These are phyloP conservation scores for Batillaria attramentaria DNA, from an alignment of 1,140 invertebrate genomes.

Conservation along the genomic window DNA sequence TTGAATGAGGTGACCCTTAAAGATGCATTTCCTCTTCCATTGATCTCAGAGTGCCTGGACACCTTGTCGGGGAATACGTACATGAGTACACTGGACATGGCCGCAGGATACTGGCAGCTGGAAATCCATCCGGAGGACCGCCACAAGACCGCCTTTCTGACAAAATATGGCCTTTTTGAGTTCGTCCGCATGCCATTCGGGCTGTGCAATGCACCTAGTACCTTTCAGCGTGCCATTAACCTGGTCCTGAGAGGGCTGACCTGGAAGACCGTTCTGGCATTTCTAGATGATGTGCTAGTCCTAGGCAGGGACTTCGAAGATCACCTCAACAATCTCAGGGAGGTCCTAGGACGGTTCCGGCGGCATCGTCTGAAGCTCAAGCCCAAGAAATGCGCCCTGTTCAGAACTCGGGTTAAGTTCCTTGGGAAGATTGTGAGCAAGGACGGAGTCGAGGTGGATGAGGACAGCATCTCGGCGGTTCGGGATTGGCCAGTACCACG, in stretches of 20 bases:
- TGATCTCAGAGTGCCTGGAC: conserved; percentile 68
- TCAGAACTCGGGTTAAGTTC: not conserved
- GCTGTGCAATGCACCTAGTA: conserved; percentile 35
- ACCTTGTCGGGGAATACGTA: conserved; percentile 17
- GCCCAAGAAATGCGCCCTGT: conserved; percentile 3
- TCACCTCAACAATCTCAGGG: conserved; percentile 17
- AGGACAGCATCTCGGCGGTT: not conserved
- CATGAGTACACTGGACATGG: conserved; percentile 39
- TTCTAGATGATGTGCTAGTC: conserved; percentile 34
- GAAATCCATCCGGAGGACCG: conserved; percentile 29
- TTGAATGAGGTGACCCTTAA: conserved; percentile 70
- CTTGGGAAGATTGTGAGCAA: not conserved
- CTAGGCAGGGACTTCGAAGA: not conserved
- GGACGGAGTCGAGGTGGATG: not conserved
- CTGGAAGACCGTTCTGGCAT: conserved; percentile 20
- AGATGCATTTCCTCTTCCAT: conserved; percentile 74
- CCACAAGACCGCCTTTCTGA: conserved; percentile 47
- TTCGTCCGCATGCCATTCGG: conserved; percentile 42
- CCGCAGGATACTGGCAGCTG: conserved; percentile 37
- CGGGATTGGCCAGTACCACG: conserved; percentile 17
- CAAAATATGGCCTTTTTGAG: conserved; percentile 43
- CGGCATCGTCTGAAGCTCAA: conserved; percentile 25
- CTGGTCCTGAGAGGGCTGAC: conserved; percentile 16
- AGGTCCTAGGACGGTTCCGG: conserved; percentile 29
- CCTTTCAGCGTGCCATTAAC: conserved; percentile 24